phyloP scores from a whole-genome alignment of 2,113 vertebrate genomes.

The Sylvietta virens region DNA sequence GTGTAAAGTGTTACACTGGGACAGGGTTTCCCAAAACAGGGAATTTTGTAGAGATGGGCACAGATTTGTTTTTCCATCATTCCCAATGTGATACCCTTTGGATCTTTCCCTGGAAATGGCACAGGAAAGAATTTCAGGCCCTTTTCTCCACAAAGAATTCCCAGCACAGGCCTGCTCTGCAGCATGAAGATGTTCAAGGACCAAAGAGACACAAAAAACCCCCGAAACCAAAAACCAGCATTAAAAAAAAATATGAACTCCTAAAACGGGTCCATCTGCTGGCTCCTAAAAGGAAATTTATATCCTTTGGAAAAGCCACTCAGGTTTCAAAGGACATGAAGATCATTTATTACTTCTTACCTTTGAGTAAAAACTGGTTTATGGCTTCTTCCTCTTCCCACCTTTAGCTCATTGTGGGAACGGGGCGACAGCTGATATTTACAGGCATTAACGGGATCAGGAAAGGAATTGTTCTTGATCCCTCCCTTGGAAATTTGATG shows the following conservation, averaged over 20 bases:
- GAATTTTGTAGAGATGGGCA: background rate
- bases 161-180: background rate
- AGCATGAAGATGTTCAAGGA: background rate
- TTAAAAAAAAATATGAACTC: background rate
- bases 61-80: accelerated
- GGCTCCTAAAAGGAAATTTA: background rate
- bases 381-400: background rate
- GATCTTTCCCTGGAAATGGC: background rate
- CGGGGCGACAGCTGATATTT: background rate
- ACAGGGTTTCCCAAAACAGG: accelerated
- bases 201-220: background rate
- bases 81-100: background rate
- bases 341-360: conserved; percentile 1
- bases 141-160: background rate
- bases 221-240: background rate
- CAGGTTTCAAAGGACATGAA: background rate
- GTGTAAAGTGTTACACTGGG: background rate
- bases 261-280: background rate
- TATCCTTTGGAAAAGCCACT: background rate
- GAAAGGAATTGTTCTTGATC: background rate
- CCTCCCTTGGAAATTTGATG: background rate
- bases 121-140: background rate
- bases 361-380: background rate
- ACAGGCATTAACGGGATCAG: background rate
- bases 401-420: background rate